Evolutionary conservation across 2,888 invertebrate genomes (phyloP).

Genomic region (Stenodera caucasica): DNA sequence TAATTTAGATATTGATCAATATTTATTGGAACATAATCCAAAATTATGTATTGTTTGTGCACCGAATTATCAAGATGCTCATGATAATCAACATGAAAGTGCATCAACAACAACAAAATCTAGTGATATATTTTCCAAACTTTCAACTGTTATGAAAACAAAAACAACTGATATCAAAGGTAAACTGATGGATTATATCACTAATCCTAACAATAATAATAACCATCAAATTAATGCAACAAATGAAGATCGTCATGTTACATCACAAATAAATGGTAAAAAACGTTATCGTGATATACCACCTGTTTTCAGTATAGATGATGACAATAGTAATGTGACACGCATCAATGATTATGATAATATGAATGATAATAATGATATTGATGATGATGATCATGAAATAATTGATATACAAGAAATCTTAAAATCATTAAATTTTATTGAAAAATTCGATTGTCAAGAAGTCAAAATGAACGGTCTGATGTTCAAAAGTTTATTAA

Average conservation of each 20-base stretch:
- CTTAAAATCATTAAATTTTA: slow-evolving; percentile 79
- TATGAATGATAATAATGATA: slow-evolving; percentile 43
- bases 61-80: slow-evolving; percentile 51
- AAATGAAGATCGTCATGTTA: slow-evolving; percentile 77
- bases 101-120: slow-evolving; percentile 55
- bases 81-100: slow-evolving; percentile 65
- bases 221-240: slow-evolving; percentile 39
- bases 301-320: slow-evolving; percentile 93
- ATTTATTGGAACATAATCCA: slow-evolving; percentile 82
- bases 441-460: slow-evolving; percentile 87
- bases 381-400: slow-evolving; percentile 73
- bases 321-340: slow-evolving; percentile 70
- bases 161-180: slow-evolving; percentile 92
- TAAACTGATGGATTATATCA: slow-evolving; percentile 90
- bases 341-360: slow-evolving; percentile 52
- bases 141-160: slow-evolving; percentile 84
- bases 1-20: slow-evolving; percentile 67
- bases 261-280: slow-evolving; percentile 79
- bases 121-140: slow-evolving; percentile 77
- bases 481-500: slow-evolving; percentile 84
- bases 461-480: slow-evolving; percentile 89
- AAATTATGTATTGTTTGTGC: slow-evolving; percentile 81
- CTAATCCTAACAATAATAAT: slow-evolving; percentile 70
- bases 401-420: slow-evolving; percentile 79
- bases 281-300: slow-evolving; percentile 87